Evolutionary conservation across 2,888 invertebrate species (phyloP).

Genomic region (Abscondita cerata): DNA sequence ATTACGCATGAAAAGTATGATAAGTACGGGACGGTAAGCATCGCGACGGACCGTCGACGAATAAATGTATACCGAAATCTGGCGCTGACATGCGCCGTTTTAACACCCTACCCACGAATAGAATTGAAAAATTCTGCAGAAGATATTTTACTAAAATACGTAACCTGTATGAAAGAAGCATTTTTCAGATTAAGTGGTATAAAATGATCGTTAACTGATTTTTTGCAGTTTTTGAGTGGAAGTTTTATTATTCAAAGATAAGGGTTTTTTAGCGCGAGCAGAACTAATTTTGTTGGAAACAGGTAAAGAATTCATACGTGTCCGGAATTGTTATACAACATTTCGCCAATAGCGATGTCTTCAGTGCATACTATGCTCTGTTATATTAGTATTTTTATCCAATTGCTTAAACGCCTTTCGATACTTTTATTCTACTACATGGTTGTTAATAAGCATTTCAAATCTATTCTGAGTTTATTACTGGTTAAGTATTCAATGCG

Average conservation of each 20-base stretch:
- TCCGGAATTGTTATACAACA: constrained; percentile 14
- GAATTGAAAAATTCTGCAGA: constrained; percentile 30
- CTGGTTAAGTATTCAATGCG: constrained; percentile 1
- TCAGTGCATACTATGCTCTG: background rate
- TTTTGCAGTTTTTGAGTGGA: too few species aligned
- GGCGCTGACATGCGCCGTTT: constrained; percentile 40
- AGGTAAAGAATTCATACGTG: constrained; percentile 19
- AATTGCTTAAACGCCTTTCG: too few species aligned
- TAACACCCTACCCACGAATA: constrained; percentile 29
- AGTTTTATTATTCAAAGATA: background rate
- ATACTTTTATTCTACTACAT: background rate
- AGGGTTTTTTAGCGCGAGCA: background rate
- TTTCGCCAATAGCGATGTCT: constrained; percentile 10
- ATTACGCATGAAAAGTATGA: constrained; percentile 20
- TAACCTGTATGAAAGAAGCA: too few species aligned
- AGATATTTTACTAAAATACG: background rate
- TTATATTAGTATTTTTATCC: too few species aligned
- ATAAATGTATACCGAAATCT: constrained; percentile 36
- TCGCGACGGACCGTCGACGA: constrained; percentile 38
- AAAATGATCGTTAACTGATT: too few species aligned
- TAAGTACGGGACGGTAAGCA: constrained; percentile 36
- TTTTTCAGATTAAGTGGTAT: too few species aligned
- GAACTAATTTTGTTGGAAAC: constrained; percentile 19
- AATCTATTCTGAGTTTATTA: background rate
- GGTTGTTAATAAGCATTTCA: too few species aligned